A percentile compares a stretch with the other conserved stretches of the same genome.
Conservation (phyloP, 1,140 invertebrate genomes). For the Bombus difficillimus region DNA sequence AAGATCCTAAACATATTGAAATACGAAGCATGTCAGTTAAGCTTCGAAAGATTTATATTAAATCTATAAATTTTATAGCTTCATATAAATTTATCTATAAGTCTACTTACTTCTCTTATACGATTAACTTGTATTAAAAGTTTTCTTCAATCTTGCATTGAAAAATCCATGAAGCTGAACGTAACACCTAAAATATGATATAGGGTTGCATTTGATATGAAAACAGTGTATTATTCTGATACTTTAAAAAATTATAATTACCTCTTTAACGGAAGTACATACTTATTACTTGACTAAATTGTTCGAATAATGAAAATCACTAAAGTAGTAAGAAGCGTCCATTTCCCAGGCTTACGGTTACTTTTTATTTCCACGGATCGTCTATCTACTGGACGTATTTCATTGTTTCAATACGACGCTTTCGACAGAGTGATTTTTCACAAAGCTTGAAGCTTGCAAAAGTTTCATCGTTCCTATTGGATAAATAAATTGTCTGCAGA, state of each 20-base stretch:
- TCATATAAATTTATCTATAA: too few species aligned
- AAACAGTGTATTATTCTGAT: neutral
- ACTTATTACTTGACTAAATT: conserved; percentile 46
- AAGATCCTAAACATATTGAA: too few species aligned
- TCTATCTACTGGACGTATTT: neutral
- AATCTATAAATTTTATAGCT: too few species aligned
- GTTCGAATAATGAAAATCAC: neutral
- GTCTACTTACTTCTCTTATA: too few species aligned
- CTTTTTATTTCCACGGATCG: neutral
- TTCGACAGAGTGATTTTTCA: conserved; percentile 1
- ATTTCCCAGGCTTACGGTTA: neutral
- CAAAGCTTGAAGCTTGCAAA: neutral
- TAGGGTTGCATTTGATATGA: neutral
- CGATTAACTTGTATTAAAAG: too few species aligned
- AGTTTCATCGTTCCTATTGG: neutral
- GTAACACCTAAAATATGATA: neutral
- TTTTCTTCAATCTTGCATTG: too few species aligned
- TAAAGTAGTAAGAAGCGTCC: neutral
- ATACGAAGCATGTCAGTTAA: too few species aligned
- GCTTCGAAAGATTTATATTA: too few species aligned
- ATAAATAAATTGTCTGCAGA: neutral
- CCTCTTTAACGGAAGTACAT: neutral
- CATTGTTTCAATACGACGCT: neutral
- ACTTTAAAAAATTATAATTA: neutral
- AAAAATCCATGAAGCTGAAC: neutral